Percentiles rank a stretch among this genome's conserved stretches.
phyloP scores from a whole-genome alignment of 1,140 invertebrate species.

The Drosophila navojoa region DNA sequence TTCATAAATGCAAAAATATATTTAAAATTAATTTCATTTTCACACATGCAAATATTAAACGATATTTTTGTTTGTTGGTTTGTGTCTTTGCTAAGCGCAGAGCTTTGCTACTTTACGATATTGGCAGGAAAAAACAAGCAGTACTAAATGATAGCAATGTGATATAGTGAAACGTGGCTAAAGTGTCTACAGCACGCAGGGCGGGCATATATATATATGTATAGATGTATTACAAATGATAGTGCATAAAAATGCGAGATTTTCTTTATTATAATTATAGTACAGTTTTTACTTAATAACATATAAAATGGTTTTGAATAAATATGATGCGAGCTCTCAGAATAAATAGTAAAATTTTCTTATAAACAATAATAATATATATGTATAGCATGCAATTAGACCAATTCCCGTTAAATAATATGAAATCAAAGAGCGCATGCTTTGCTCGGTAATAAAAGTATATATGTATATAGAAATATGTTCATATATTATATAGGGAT shows the following conservation, averaged over 20 bases:
- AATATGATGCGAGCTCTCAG: no score
- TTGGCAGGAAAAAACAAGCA: slow-evolving; percentile 2
- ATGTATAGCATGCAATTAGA: background rate
- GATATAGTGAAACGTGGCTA: background rate
- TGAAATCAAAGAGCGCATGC: background rate
- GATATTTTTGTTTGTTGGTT: slow-evolving; percentile 13
- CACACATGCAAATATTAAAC: background rate
- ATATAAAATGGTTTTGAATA: no score
- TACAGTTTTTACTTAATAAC: no score
- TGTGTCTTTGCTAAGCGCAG: slow-evolving; percentile 2
- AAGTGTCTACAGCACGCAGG: no score
- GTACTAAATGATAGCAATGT: background rate
- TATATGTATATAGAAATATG: background rate
- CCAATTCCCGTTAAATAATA: background rate
- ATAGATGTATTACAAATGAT: background rate
- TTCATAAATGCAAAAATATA: no score
- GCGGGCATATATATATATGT: background rate
- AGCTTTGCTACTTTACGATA: background rate
- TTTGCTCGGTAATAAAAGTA: background rate
- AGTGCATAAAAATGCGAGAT: background rate
- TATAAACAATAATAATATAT: background rate
- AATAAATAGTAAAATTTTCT: no score
- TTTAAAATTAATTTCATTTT: no score
- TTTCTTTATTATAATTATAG: background rate
- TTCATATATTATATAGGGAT: background rate